Conservation (phyloP, 1,140 invertebrate species). For the Trichoplusia ni region DNA sequence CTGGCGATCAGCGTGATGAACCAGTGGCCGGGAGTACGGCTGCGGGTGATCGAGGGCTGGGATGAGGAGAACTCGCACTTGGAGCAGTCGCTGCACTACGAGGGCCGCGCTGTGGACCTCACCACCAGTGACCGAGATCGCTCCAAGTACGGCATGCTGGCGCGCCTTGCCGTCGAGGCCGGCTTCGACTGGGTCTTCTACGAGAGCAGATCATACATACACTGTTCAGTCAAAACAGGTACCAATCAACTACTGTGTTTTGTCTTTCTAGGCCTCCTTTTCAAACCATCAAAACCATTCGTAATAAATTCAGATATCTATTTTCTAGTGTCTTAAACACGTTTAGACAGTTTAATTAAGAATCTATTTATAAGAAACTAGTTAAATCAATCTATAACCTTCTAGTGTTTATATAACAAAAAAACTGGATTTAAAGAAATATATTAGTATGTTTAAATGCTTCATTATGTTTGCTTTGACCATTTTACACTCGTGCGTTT, state of each 20-base stretch:
- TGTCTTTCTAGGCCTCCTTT: background rate
- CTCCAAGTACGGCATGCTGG: constrained; percentile 97
- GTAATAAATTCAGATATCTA: too few relatives aligned
- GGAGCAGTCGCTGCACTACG: constrained; percentile 94
- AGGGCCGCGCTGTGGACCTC: constrained; percentile 97
- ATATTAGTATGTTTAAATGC: constrained; percentile 5
- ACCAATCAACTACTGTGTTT: background rate
- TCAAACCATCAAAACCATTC: background rate
- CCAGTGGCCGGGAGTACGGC: constrained; percentile 96
- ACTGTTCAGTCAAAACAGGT: constrained; percentile 99
- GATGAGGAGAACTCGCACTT: constrained; percentile 93
- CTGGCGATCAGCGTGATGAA: constrained; percentile 98
- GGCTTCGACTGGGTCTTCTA: constrained; percentile 99
- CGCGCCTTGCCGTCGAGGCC: constrained; percentile 96
- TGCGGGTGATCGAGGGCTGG: constrained; percentile 97
- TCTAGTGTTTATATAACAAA: background rate
- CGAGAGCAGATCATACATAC: constrained; percentile 96
- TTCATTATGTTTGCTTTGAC: constrained; percentile 8
- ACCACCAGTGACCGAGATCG: constrained; percentile 96
- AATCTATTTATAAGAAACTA: too few relatives aligned
- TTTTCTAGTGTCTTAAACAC: too few relatives aligned
- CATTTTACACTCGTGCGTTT: constrained; percentile 41
- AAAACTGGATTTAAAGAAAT: background rate
- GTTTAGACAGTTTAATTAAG: too few relatives aligned
- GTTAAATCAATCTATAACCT: too few relatives aligned